Conservation (phyloP, 2,888 invertebrate genomes). For the Lasioglossum lativentre region DNA sequence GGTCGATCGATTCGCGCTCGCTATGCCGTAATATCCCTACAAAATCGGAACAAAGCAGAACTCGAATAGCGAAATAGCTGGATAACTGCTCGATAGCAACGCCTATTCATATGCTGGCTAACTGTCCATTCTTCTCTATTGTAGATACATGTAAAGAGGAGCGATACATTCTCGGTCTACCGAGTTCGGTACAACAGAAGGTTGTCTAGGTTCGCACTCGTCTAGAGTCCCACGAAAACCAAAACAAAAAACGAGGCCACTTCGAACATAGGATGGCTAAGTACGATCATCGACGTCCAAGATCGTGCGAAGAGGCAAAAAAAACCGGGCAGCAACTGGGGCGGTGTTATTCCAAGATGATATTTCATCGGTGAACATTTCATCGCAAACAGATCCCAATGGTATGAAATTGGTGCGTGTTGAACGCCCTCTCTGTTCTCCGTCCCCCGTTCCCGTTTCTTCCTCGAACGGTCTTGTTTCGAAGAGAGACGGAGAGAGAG, state of each 20-base stretch:
- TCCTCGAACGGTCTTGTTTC: constrained; percentile 13
- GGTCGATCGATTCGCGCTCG: background rate
- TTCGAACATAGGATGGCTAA: background rate
- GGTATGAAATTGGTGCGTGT: constrained; percentile 1
- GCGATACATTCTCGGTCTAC: background rate
- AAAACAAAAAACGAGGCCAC: background rate
- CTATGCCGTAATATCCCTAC: background rate
- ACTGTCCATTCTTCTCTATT: background rate
- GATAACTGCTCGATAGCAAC: background rate
- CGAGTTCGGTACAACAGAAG: background rate
- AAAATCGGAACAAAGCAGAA: background rate
- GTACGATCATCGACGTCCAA: background rate
- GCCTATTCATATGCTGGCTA: background rate
- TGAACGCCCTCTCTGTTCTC: constrained; percentile 1
- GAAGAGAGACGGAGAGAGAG: background rate
- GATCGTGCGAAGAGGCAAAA: background rate
- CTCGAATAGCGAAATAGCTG: background rate
- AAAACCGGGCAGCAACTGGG: background rate
- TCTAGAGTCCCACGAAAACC: background rate
- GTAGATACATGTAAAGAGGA: background rate
- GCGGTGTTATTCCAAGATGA: background rate
- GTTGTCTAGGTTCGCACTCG: background rate
- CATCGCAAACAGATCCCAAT: background rate
- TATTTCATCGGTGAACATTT: background rate
- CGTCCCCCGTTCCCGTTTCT: background rate